Base-by-base conservation (phyloP, 2,888 invertebrate species). In the Leptinotarsa rubiginosa region DNA sequence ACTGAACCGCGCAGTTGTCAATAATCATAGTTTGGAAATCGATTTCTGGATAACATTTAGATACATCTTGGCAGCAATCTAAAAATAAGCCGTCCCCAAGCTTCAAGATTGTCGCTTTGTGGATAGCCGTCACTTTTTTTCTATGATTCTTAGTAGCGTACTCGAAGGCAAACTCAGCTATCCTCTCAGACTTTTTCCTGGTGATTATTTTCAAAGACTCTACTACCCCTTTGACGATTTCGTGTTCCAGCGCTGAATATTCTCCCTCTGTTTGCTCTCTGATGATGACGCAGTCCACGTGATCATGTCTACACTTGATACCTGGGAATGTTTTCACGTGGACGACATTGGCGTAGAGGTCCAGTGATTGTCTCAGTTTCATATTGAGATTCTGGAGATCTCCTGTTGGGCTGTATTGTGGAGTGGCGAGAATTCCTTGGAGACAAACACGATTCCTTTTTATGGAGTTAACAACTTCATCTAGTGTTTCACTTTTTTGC, bases 41-140 rank as follows among this genome's bases (percentile, higher is more conserved):
- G 84, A 99, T 96, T 85, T 95, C 95, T 0, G 97, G 97, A 88
- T 97, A 98, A 47, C 96, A 89, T 81, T 94, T 92, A 0, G 97
- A 92, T 87, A 96, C 93, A 89, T 96, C 94, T 86, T 94, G 93
- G 86, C 98, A 98, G 73, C 94, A 95, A 83, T 91, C 92, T 77
- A 99, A 89, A 87, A 99, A 99, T 71, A 98, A 90, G 0, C 99
- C 99, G 88, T 99, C 99, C 18, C 97, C 97, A 16, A 99, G 91
- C 87, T 99, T 99, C 98, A 99, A 99, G 85, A 99, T 99, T 86
- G 99, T 99, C 2, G 99, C 99, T 89, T 99, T 99, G 89, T 99
- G 99, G 13, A 99, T 97, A 50, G 97, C 97, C 15, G 98, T 99
- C 12, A 99, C 98, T 90, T 96, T 97, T 90, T 96, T 96, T 65